A percentile compares a stretch with the other conserved stretches of the same genome.
These are phyloP conservation scores for Prenolepis imparis DNA, from an alignment of 2,888 invertebrate species.

Conservation along the genomic window DNA sequence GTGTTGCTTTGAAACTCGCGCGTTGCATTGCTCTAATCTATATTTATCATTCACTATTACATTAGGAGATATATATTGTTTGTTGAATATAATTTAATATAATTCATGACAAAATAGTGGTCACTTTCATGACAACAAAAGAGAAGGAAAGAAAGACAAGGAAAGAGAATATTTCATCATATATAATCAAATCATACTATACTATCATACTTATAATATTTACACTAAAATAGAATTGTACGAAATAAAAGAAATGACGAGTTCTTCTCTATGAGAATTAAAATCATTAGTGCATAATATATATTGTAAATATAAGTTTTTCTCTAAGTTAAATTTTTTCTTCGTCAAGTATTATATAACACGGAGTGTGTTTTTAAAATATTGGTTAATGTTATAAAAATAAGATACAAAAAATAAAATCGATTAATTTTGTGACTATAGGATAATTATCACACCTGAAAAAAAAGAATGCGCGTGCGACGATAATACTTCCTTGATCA, in stretches of 20 bases:
- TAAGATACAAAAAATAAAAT: neutral
- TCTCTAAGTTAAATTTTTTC: neutral
- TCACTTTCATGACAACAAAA: neutral
- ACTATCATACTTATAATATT: neutral
- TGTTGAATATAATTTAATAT: neutral
- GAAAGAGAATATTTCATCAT: neutral
- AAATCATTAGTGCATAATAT: constrained; percentile 60
- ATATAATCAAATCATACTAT: neutral
- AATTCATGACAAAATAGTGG: neutral
- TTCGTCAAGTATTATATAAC: neutral
- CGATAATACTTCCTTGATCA: constrained; percentile 1
- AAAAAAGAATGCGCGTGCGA: neutral
- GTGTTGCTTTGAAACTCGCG: constrained; percentile 6
- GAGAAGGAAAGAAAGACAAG: neutral
- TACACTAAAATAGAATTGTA: neutral
- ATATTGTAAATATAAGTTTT: constrained; percentile 25
- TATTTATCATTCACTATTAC: constrained; percentile 42
- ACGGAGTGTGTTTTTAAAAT: neutral
- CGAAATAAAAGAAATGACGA: constrained; percentile 2
- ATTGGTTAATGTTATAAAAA: neutral
- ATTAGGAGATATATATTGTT: constrained; percentile 34
- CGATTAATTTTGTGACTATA: neutral
- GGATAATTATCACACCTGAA: neutral
- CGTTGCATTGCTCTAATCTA: constrained; percentile 2
- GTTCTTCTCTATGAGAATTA: neutral